Evolutionary conservation across 92 coral and sea anemone species (phyloP), one percentile per base, ranked within the genome.

Genomic region (Meandrina meandrites): DNA sequence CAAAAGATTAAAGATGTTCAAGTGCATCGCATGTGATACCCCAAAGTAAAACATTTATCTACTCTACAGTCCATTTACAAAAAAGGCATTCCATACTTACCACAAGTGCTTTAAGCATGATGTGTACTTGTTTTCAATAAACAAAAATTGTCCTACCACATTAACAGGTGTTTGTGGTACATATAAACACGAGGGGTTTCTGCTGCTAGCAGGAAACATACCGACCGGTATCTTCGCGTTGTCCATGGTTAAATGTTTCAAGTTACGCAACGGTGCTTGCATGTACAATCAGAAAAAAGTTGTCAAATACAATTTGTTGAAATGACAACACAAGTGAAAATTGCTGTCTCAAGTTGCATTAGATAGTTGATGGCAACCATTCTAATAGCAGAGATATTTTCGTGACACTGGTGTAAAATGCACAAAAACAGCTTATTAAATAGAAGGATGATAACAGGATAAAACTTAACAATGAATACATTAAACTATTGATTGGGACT

Each of bases 91-190:
- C 69, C 75, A n/a, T 35, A 81, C 85, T 81, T 69, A 81, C 85
- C 85, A 81, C 53, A 66, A 81, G 64, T 13, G 62, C 60, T 45
- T 47, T 81, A 28, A 81, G 28, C 85, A 81, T 81, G 86, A 30
- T 81, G 77, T 40, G 56, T 31, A 16, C 73, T 30, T 47, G 60
- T 67, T 31, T 40, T 58, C 4, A 8, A 32, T 45, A 21, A 30
- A 42, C 8, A 36, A 10, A 35, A 35, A 18, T 19, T 35, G 50
- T 35, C 5, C 78, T 8, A 74, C 35, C 21, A 24, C n/a, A 17
- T 27, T 51, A 35, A 73, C 78, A 74, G 78, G 78, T 74, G 78
- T n/a, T 74, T 74, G 16, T 74, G 50, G 50, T 74, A 35, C 13
- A 74, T 22, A 40, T 35, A 74, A 74, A 73, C 48, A 73, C 42